Percentiles rank a stretch among this genome's conserved stretches.
phyloP scores from a whole-genome alignment of 30 jellyfish, hydroid and myxozoan species.

The Aurelia sp. region DNA sequence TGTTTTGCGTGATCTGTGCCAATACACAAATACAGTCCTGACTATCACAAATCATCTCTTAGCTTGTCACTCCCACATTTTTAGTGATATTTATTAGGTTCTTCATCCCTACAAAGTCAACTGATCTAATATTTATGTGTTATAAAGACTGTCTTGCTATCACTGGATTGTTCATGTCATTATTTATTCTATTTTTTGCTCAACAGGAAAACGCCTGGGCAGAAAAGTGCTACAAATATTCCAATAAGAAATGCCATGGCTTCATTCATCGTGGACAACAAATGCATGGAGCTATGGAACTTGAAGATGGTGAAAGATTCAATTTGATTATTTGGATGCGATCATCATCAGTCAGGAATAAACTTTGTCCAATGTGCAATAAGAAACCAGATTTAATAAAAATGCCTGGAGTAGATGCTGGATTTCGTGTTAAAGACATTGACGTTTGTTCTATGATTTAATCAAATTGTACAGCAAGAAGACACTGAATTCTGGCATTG shows the following conservation, averaged over 20 bases:
- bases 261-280: conserved; percentile 89
- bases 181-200: neutral
- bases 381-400: conserved; percentile 63
- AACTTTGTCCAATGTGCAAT: conserved; percentile 91
- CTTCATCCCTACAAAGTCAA: too few relatives aligned
- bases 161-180: too few relatives aligned
- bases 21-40: too few relatives aligned
- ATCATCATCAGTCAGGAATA: conserved; percentile 79
- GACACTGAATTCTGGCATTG: too few relatives aligned
- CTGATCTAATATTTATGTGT: too few relatives aligned
- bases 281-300: conserved; percentile 95
- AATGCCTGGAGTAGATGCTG: conserved; percentile 86
- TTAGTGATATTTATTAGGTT: too few relatives aligned
- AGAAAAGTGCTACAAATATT: conserved; percentile 33
- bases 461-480: too few relatives aligned
- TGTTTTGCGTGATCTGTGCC: too few relatives aligned
- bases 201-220: conserved; percentile 52
- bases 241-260: conserved; percentile 65
- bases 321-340: conserved; percentile 93
- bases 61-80: too few relatives aligned
- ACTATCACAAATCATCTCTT: too few relatives aligned
- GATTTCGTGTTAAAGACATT: conserved; percentile 59
- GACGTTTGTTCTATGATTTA: conserved; percentile 47
- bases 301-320: conserved; percentile 78
- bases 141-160: too few relatives aligned